Evolutionary conservation across 2,888 invertebrate species (phyloP).

Genomic region (Habrosyne pyritoides): DNA sequence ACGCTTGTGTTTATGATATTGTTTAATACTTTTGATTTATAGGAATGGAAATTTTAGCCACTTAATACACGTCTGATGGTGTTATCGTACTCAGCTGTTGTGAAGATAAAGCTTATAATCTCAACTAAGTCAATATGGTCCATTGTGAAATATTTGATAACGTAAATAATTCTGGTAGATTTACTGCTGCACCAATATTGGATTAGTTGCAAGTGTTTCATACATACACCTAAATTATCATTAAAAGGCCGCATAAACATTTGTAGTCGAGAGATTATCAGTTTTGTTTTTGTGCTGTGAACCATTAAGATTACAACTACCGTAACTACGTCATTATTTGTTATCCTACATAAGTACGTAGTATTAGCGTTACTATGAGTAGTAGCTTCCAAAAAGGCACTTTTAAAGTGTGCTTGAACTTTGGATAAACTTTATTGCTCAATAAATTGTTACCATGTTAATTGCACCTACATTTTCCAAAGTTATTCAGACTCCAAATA

Average conservation of each 20-base stretch:
- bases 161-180: slow-evolving; percentile 43
- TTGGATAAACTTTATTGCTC: too few species aligned
- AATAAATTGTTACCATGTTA: too few species aligned
- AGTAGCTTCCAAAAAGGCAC: background rate
- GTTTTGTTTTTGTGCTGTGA: background rate
- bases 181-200: slow-evolving; percentile 51
- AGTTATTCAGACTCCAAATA: too few species aligned
- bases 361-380: background rate
- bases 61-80: slow-evolving; percentile 44
- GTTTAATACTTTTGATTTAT: slow-evolving; percentile 41
- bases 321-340: background rate
- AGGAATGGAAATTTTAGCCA: slow-evolving; percentile 61
- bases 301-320: background rate
- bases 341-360: background rate
- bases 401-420: too few species aligned
- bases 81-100: slow-evolving; percentile 53
- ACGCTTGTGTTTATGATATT: slow-evolving; percentile 5
- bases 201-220: slow-evolving; percentile 30
- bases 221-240: slow-evolving; percentile 1
- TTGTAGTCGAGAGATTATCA: slow-evolving; percentile 7
- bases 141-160: slow-evolving; percentile 55
- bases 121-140: slow-evolving; percentile 47
- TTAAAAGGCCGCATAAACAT: slow-evolving; percentile 19
- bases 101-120: slow-evolving; percentile 53
- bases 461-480: too few species aligned